Percentiles rank a stretch among this genome's conserved stretches.
phyloP scores from a whole-genome alignment of 2,888 invertebrate species.

The Mythimna vitellina region DNA sequence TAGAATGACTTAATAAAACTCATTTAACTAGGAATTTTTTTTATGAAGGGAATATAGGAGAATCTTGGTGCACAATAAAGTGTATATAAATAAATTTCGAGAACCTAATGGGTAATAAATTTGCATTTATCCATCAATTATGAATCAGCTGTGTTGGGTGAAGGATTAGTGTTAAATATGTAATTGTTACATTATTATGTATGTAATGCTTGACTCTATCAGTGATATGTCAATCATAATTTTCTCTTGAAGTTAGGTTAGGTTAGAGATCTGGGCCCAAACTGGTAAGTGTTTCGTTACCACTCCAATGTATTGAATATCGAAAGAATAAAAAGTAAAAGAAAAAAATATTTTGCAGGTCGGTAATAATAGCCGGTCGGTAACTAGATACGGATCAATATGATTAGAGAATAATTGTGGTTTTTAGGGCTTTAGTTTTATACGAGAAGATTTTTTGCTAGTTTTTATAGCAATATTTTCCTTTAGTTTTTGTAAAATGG shows the following conservation, averaged over 20 bases:
- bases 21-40: not conserved
- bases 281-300: slow-evolving; percentile 91
- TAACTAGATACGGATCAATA: too few relatives aligned
- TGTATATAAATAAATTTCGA: not conserved
- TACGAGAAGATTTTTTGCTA: too few relatives aligned
- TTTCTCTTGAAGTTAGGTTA: too few relatives aligned
- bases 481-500: too few relatives aligned
- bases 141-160: slow-evolving; percentile 14
- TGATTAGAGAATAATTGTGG: too few relatives aligned
- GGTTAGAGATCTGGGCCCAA: slow-evolving; percentile 83
- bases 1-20: slow-evolving; percentile 2
- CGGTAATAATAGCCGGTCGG: too few relatives aligned
- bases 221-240: too few relatives aligned
- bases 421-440: too few relatives aligned
- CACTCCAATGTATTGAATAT: slow-evolving; percentile 15
- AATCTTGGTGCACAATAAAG: too few relatives aligned
- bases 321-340: slow-evolving; percentile 16
- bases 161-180: slow-evolving; percentile 22
- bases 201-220: not conserved
- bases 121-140: slow-evolving; percentile 37
- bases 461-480: too few relatives aligned
- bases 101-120: slow-evolving; percentile 33
- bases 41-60: too few relatives aligned
- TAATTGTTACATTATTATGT: slow-evolving; percentile 32
- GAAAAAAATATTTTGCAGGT: not conserved